phyloP scores from a whole-genome alignment of 2,888 invertebrate species.

The Zhengitettix transpicula region DNA sequence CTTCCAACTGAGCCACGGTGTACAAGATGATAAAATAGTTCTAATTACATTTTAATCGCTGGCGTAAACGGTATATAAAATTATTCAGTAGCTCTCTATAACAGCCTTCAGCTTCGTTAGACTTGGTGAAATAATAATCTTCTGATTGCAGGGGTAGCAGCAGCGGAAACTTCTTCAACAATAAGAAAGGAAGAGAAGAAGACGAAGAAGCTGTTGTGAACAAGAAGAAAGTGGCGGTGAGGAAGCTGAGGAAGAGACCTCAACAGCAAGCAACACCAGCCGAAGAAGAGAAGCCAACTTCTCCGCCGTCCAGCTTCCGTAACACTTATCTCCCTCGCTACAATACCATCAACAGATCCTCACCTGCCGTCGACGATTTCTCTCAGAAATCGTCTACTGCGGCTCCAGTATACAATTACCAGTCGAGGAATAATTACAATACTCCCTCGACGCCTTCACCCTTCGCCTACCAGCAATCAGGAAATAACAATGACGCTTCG shows the following conservation, averaged over 20 bases:
- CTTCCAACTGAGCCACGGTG: no score
- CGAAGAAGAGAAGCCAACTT: slow-evolving; percentile 4
- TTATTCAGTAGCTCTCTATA: no score
- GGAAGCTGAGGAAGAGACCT: slow-evolving; percentile 24
- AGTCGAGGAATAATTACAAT: background rate
- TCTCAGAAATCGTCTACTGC: background rate
- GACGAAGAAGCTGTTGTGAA: slow-evolving; percentile 27
- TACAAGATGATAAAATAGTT: no score
- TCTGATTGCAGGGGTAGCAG: slow-evolving; percentile 38
- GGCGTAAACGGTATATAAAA: no score
- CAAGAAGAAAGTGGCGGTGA: slow-evolving; percentile 13
- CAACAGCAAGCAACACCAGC: slow-evolving; percentile 11
- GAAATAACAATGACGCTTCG: slow-evolving; percentile 4
- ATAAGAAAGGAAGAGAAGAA: slow-evolving; percentile 38
- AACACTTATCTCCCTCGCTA: slow-evolving; percentile 9
- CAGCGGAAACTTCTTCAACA: slow-evolving; percentile 60
- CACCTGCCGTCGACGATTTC: background rate
- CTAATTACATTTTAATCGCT: no score
- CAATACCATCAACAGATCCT: slow-evolving; percentile 8
- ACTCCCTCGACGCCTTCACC: background rate
- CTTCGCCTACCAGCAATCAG: background rate
- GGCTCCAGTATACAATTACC: background rate
- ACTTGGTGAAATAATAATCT: background rate
- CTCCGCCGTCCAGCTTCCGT: slow-evolving; percentile 1
- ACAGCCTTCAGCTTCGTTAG: no score